Evolutionary conservation across 2,888 invertebrate genomes (phyloP).

Genomic region (Drosophila neotestacea): DNA sequence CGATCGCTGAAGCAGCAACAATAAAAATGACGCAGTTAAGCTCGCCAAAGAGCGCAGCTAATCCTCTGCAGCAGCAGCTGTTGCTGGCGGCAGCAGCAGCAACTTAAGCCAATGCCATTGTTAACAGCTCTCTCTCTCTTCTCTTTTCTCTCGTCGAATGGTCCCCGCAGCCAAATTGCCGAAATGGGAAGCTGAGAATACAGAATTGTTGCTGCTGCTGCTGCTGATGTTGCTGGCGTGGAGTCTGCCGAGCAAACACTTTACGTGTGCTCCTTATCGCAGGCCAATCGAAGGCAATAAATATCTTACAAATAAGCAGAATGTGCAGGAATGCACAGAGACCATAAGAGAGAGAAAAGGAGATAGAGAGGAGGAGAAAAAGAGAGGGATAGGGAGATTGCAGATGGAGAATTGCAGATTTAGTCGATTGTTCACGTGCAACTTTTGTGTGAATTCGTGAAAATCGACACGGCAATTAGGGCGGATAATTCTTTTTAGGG

Average conservation of each 20-base stretch:
- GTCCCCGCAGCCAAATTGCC: constrained; percentile 27
- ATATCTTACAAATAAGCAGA: constrained; percentile 86
- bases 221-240: constrained; percentile 43
- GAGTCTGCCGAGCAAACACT: constrained; percentile 72
- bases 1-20: constrained; percentile 62
- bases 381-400: constrained; percentile 5
- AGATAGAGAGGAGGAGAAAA: neutral
- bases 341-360: neutral
- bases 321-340: constrained; percentile 83
- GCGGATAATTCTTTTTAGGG: constrained; percentile 41
- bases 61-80: constrained; percentile 60
- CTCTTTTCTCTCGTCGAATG: neutral
- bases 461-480: constrained; percentile 81
- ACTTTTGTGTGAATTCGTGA: constrained; percentile 79
- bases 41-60: constrained; percentile 43
- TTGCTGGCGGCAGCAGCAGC: constrained; percentile 51
- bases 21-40: constrained; percentile 60
- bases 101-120: constrained; percentile 63
- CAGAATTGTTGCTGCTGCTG: constrained; percentile 21
- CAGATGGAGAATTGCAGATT: constrained; percentile 37
- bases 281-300: constrained; percentile 85
- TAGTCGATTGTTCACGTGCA: constrained; percentile 79
- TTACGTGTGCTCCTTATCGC: constrained; percentile 85
- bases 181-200: constrained; percentile 19
- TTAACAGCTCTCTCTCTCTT: constrained; percentile 55